Percentiles rank a stretch among this genome's conserved stretches.
Conservation (phyloP, 1,140 invertebrate genomes). For the Pachyrhynchus sulphureomaculatus region DNA sequence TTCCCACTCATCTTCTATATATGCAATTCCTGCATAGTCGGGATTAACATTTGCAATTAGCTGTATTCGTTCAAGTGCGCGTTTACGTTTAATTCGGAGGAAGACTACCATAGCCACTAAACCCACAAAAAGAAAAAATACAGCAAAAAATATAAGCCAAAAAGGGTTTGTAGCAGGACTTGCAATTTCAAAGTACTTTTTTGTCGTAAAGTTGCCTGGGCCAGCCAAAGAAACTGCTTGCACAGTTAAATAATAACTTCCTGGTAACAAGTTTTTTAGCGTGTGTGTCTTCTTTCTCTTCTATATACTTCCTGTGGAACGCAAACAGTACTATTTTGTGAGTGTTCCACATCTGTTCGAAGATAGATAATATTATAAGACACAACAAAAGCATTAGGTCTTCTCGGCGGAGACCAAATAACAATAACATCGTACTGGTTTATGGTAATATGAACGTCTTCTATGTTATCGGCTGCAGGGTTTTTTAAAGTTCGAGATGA, state of each 20-base stretch:
- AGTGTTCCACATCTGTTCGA: conserved; percentile 38
- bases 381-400: conserved; percentile 65
- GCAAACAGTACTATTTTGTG: conserved; percentile 19
- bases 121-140: conserved; percentile 46
- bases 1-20: conserved; percentile 94
- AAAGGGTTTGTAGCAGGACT: not conserved
- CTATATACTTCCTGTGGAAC: conserved; percentile 14
- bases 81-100: conserved; percentile 31
- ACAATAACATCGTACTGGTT: conserved; percentile 52
- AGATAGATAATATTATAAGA: conserved; percentile 54
- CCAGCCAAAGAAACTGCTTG: conserved; percentile 64
- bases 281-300: conserved; percentile 30
- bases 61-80: conserved; percentile 53
- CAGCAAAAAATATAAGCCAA: conserved; percentile 38
- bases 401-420: conserved; percentile 59
- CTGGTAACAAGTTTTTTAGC: conserved; percentile 57
- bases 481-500: conserved; percentile 48
- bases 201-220: conserved; percentile 26
- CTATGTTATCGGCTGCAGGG: conserved; percentile 49
- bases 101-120: conserved; percentile 41
- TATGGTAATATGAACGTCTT: conserved; percentile 34
- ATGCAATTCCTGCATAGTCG: conserved; percentile 72
- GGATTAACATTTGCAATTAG: conserved; percentile 76
- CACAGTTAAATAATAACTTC: conserved; percentile 64
- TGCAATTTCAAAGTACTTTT: conserved; percentile 26